These are phyloP conservation scores for Dermolepida albohirtum DNA, from an alignment of 2,888 invertebrate species.

Conservation along the genomic window DNA sequence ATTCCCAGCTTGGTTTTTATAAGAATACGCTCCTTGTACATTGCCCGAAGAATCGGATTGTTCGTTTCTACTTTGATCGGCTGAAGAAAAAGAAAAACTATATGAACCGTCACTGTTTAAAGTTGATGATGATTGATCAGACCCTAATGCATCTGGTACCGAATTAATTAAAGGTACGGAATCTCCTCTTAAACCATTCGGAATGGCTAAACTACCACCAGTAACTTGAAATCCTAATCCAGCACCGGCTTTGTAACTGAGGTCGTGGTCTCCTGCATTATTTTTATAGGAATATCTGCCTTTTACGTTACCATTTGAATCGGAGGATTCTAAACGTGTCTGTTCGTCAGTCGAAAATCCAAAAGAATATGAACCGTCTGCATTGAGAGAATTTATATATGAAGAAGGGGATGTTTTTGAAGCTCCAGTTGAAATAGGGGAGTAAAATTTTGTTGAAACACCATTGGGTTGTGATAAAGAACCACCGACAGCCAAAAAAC, in stretches of 20 bases:
- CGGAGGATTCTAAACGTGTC: constrained; percentile 51
- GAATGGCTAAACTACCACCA: constrained; percentile 59
- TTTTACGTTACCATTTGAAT: constrained; percentile 53
- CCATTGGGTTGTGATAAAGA: constrained; percentile 44
- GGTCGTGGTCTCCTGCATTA: constrained; percentile 50
- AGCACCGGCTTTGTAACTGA: constrained; percentile 52
- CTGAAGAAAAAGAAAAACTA: constrained; percentile 53
- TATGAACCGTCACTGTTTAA: constrained; percentile 54
- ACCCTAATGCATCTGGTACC: background rate
- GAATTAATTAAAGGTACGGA: background rate
- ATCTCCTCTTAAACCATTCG: constrained; percentile 46
- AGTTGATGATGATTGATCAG: constrained; percentile 1
- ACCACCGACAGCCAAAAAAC: constrained; percentile 55
- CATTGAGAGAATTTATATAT: constrained; percentile 7
- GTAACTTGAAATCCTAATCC: constrained; percentile 56
- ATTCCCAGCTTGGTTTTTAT: constrained; percentile 49
- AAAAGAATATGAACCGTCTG: constrained; percentile 56
- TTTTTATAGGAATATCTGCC: constrained; percentile 53
- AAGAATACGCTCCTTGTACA: constrained; percentile 54
- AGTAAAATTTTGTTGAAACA: background rate
- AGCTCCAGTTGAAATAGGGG: background rate
- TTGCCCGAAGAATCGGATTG: constrained; percentile 54
- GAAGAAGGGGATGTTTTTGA: constrained; percentile 2
- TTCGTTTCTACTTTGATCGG: constrained; percentile 53
- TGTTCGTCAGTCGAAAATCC: constrained; percentile 50